phyloP scores from a whole-genome alignment of 2,888 invertebrate genomes.

The Apotomis turbidana region DNA sequence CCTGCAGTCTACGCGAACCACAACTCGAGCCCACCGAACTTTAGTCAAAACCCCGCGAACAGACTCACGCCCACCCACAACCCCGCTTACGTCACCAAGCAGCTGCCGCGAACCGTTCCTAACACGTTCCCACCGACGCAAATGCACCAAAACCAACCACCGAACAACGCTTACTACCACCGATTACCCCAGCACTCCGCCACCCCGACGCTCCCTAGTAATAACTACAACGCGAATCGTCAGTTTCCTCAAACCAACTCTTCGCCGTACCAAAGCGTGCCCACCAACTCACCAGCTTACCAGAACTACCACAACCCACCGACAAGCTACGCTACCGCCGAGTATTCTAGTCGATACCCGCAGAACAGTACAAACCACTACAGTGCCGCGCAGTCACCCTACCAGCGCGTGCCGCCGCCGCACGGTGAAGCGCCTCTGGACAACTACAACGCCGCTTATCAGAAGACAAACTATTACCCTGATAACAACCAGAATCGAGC shows the following conservation, averaged over 20 bases:
- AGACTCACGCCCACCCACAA: slow-evolving; percentile 73
- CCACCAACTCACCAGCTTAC: slow-evolving; percentile 76
- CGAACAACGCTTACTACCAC: slow-evolving; percentile 74
- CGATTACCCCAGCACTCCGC: slow-evolving; percentile 67
- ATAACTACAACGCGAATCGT: slow-evolving; percentile 59
- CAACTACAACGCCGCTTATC: slow-evolving; percentile 69
- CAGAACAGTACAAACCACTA: slow-evolving; percentile 69
- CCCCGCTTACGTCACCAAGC: slow-evolving; percentile 64
- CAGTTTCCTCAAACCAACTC: slow-evolving; percentile 61
- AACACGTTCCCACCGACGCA: slow-evolving; percentile 72
- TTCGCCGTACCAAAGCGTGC: slow-evolving; percentile 78
- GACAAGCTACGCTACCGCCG: slow-evolving; percentile 75
- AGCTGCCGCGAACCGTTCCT: slow-evolving; percentile 65
- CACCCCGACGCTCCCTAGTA: slow-evolving; percentile 54
- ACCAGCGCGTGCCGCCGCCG: slow-evolving; percentile 85
- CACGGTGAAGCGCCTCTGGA: slow-evolving; percentile 75
- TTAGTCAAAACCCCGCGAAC: slow-evolving; percentile 72
- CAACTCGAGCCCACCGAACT: slow-evolving; percentile 73
- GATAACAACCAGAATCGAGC: slow-evolving; percentile 63
- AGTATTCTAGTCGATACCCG: slow-evolving; percentile 81
- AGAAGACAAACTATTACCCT: slow-evolving; percentile 69
- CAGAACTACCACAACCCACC: slow-evolving; percentile 80
- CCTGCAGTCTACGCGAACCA: slow-evolving; percentile 68
- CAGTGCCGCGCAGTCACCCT: slow-evolving; percentile 71
- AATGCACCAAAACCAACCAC: slow-evolving; percentile 64